phyloP scores from a whole-genome alignment of 2,888 invertebrate species.

The Polymixis lichenea region DNA sequence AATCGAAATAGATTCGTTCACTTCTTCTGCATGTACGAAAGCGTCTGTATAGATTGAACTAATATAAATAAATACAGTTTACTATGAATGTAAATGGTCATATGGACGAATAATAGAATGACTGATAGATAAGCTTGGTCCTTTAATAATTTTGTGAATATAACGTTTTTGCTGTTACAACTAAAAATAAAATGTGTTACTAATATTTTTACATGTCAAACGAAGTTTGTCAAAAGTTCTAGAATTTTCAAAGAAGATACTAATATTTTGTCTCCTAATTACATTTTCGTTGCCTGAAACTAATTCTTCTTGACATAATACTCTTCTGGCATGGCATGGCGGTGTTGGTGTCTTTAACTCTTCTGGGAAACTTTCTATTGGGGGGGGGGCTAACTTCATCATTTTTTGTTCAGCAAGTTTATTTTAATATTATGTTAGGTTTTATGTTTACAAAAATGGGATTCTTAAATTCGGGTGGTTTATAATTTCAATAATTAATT shows the following conservation, averaged over 20 bases:
- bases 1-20: neutral
- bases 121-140: conserved; percentile 25
- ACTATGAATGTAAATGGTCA: neutral
- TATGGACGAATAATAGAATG: neutral
- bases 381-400: conserved; percentile 36
- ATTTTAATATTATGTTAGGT: conserved; percentile 7
- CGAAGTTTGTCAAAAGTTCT: neutral
- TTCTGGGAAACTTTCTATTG: conserved; percentile 32
- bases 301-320: conserved; percentile 48
- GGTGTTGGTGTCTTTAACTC: conserved; percentile 73
- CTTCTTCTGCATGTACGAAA: neutral
- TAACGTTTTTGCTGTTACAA: conserved; percentile 31
- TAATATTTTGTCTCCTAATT: conserved; percentile 48
- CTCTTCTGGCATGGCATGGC: conserved; percentile 73
- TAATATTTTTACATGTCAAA: conserved; percentile 32
- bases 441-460: neutral
- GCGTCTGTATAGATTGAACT: neutral
- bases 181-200: conserved; percentile 37
- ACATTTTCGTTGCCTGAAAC: conserved; percentile 42
- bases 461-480: conserved; percentile 16
- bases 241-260: conserved; percentile 3
- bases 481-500: conserved; percentile 9
- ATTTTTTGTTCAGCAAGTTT: conserved; percentile 21
- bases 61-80: neutral
- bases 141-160: conserved; percentile 23